Percentiles rank a stretch among this genome's conserved stretches.
phyloP scores from a whole-genome alignment of 2,113 vertebrate species.

The Amazona vittata region DNA sequence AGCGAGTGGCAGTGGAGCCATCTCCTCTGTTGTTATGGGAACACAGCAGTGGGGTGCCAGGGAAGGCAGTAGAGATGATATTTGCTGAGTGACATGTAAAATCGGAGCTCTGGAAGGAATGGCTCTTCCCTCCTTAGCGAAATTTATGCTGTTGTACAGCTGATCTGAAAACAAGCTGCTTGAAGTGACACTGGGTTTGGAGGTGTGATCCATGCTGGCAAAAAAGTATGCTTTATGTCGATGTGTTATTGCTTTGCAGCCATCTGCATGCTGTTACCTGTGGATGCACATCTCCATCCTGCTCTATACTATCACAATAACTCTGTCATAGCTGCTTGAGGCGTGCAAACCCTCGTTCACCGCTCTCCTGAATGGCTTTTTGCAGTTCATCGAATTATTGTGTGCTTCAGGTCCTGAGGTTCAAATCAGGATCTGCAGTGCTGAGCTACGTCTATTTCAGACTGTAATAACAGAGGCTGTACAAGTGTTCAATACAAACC shows the following conservation, averaged over 20 bases:
- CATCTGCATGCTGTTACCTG: background rate
- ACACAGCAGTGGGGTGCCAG: background rate
- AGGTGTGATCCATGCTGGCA: background rate
- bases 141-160: background rate
- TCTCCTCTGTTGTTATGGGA: constrained; percentile 29
- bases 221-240: background rate
- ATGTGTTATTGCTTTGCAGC: accelerated
- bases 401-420: background rate
- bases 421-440: accelerated
- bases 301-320: accelerated
- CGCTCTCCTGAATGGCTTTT: background rate
- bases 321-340: background rate
- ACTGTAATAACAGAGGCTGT: background rate
- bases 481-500: background rate
- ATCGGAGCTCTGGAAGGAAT: background rate
- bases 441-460: background rate
- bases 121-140: background rate
- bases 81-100: background rate
- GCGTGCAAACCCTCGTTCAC: accelerated
- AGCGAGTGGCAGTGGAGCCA: accelerated
- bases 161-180: background rate
- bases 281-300: background rate
- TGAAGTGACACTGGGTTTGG: background rate
- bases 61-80: background rate
- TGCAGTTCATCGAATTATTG: accelerated